phyloP scores from a whole-genome alignment of 2,113 vertebrate species.

The Aegotheles bennettii region DNA sequence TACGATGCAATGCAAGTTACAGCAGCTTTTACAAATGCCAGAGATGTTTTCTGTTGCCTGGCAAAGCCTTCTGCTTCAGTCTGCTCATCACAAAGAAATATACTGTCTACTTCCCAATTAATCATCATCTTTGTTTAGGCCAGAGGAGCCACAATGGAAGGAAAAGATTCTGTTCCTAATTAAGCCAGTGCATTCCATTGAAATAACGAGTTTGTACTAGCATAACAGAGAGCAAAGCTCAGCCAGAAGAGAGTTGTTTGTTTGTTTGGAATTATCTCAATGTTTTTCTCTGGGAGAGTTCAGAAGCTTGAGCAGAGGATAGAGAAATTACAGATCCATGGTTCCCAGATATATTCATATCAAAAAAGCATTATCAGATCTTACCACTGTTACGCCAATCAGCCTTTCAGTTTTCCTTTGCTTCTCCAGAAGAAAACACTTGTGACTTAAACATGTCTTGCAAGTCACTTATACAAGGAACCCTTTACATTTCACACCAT shows the following conservation, averaged over 20 bases:
- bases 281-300: constrained; percentile 43
- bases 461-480: not conserved
- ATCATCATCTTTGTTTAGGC: constrained; percentile 53
- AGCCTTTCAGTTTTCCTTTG: not conserved
- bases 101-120: constrained; percentile 45
- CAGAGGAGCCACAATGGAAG: constrained; percentile 51
- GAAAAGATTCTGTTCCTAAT: constrained; percentile 56
- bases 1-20: constrained; percentile 34
- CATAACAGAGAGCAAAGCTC: constrained; percentile 31
- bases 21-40: constrained; percentile 34
- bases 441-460: not conserved
- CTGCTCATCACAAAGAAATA: constrained; percentile 39
- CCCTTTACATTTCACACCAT: not conserved
- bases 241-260: constrained; percentile 32
- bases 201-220: constrained; percentile 49
- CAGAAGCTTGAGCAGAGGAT: constrained; percentile 5
- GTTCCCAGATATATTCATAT: not conserved
- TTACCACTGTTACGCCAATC: not conserved
- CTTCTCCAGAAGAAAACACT: not conserved
- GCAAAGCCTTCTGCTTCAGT: constrained; percentile 26
- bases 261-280: constrained; percentile 54
- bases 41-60: constrained; percentile 35
- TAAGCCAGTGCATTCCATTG: constrained; percentile 51
- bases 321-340: not conserved
- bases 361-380: not conserved